Evolutionary conservation across 2,888 invertebrate genomes (phyloP).

Genomic region (Linyphia triangularis): DNA sequence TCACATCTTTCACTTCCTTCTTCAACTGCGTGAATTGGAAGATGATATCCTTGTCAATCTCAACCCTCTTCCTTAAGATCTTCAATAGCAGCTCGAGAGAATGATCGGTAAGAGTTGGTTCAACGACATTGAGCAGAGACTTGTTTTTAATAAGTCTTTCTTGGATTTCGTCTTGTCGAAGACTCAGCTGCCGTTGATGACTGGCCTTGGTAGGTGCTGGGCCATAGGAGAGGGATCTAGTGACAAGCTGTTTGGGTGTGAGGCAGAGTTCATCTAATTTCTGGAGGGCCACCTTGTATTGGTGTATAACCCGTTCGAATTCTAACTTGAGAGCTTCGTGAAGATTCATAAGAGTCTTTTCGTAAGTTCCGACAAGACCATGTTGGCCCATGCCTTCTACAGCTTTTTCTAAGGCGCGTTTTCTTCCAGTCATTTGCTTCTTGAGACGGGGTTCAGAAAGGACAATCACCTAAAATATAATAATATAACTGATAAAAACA

Average conservation of each 20-base stretch:
- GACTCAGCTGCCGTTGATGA: conserved; percentile 91
- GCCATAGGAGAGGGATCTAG: conserved; percentile 81
- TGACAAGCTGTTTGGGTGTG: conserved; percentile 78
- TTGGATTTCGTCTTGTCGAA: conserved; percentile 92
- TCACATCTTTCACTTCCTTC: conserved; percentile 82
- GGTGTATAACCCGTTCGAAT: conserved; percentile 89
- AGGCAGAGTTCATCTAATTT: conserved; percentile 85
- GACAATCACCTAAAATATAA: conserved; percentile 81
- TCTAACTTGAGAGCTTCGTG: conserved; percentile 90
- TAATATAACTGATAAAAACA: too few species aligned
- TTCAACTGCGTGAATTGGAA: conserved; percentile 83
- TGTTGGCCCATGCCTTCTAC: conserved; percentile 93
- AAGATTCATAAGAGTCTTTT: conserved; percentile 84
- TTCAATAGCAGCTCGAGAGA: conserved; percentile 87
- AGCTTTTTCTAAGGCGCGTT: conserved; percentile 89
- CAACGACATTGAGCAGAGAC: conserved; percentile 86
- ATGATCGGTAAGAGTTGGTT: conserved; percentile 89
- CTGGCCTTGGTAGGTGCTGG: conserved; percentile 90
- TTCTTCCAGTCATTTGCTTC: conserved; percentile 85
- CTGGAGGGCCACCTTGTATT: conserved; percentile 91
- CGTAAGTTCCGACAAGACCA: conserved; percentile 85
- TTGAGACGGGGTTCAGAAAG: conserved; percentile 83
- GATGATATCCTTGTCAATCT: conserved; percentile 93
- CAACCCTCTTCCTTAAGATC: conserved; percentile 87
- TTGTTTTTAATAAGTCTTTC: conserved; percentile 94